Conservation (phyloP, 2,797 vertebrate genomes). For the Ispidina picta region DNA sequence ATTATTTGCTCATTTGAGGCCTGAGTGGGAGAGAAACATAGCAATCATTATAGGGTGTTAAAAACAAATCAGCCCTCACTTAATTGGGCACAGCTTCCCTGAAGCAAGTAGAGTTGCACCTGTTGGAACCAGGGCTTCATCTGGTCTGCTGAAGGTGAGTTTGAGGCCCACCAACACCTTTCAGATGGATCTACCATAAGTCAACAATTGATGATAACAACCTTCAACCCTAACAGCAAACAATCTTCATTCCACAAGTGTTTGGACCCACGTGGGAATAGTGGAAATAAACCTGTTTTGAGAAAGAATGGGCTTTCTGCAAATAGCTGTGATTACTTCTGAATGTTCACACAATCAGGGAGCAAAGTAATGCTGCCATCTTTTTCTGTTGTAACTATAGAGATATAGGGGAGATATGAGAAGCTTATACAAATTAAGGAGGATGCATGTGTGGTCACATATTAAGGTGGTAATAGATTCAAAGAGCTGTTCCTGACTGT, state of each 20-base stretch:
- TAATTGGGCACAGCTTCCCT: constrained; percentile 33
- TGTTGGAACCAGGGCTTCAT: constrained; percentile 40
- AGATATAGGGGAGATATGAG: not conserved
- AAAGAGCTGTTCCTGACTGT: constrained; percentile 1
- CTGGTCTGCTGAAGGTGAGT: constrained; percentile 22
- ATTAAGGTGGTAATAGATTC: constrained; percentile 34
- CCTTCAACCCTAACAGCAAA: constrained; percentile 10
- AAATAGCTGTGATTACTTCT: constrained; percentile 37
- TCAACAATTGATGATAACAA: constrained; percentile 51
- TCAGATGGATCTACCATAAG: constrained; percentile 66
- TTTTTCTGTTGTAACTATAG: not conserved
- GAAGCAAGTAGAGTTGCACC: constrained; percentile 40
- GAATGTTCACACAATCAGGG: not conserved
- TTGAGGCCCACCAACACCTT: constrained; percentile 55
- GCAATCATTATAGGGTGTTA: constrained; percentile 19
- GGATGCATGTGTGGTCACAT: constrained; percentile 1
- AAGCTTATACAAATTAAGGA: constrained; percentile 33
- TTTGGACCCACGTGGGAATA: not conserved
- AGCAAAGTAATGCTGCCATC: not conserved
- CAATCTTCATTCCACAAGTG: constrained; percentile 27
- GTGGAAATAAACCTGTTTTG: constrained; percentile 4
- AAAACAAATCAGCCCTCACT: constrained; percentile 11
- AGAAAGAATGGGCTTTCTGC: constrained; percentile 6
- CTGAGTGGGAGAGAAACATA: not conserved
- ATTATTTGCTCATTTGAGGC: not conserved